Percentiles rank a stretch among this genome's conserved stretches.
phyloP scores from a whole-genome alignment of 2,888 invertebrate species.

The Bruchidius siliquastri region DNA sequence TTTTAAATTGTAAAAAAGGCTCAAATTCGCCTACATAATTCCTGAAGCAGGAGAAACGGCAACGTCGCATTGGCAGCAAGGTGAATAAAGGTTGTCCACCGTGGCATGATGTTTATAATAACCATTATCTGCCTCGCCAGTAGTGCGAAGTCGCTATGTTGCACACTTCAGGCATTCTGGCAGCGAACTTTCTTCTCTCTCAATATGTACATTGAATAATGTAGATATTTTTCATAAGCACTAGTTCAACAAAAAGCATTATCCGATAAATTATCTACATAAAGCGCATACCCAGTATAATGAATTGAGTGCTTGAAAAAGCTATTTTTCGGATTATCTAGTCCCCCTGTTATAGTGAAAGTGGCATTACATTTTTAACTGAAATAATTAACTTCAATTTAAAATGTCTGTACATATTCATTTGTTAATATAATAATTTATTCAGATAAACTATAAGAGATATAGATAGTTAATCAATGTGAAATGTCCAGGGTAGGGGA shows the following conservation, averaged over 20 bases:
- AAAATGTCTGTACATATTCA: conserved; percentile 29
- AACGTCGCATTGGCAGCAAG: no score
- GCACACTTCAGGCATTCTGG: no score
- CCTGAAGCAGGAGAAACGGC: no score
- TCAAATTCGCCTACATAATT: no score
- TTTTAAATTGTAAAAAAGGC: no score
- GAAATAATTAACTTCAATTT: conserved; percentile 25
- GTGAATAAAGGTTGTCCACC: no score
- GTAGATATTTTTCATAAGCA: not conserved
- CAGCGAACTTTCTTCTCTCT: no score
- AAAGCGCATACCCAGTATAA: not conserved
- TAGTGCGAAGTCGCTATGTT: no score
- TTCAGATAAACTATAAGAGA: conserved; percentile 33
- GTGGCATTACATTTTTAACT: conserved; percentile 18
- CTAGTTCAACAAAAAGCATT: not conserved
- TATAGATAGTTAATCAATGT: conserved; percentile 39
- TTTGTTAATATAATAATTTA: conserved; percentile 30
- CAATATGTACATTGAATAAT: no score
- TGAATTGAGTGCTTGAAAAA: not conserved
- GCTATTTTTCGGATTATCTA: conserved; percentile 16
- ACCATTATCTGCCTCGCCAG: no score
- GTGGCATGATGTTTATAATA: no score
- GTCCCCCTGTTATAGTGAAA: conserved; percentile 12
- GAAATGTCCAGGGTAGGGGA: conserved; percentile 43
- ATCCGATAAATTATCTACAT: not conserved